These are phyloP conservation scores for Gasteruption jaculator DNA, from an alignment of 2,888 invertebrate genomes.

Conservation along the genomic window DNA sequence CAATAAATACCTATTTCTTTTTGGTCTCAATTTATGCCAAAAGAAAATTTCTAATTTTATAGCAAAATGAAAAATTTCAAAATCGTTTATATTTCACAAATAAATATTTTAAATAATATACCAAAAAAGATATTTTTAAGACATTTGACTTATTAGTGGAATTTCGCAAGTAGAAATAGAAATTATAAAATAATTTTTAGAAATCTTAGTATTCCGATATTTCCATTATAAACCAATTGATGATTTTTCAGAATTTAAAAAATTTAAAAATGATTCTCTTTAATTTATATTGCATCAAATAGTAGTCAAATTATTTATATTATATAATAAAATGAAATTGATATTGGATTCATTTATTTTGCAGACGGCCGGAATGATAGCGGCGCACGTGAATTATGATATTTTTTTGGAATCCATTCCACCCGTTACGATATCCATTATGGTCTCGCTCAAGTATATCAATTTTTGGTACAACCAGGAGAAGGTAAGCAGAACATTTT, in stretches of 20 bases:
- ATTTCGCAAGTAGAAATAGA: too few relatives aligned
- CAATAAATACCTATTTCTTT: too few relatives aligned
- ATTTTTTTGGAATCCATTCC: slow-evolving; percentile 25
- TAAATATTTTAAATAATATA: too few relatives aligned
- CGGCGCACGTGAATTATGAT: slow-evolving; percentile 23
- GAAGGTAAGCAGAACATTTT: slow-evolving; percentile 16
- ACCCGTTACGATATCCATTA: slow-evolving; percentile 23
- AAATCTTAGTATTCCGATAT: background rate
- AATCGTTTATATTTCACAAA: too few relatives aligned
- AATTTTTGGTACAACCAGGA: slow-evolving; percentile 21
- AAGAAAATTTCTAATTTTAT: too few relatives aligned
- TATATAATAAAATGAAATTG: background rate
- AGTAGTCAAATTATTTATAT: background rate
- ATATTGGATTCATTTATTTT: background rate
- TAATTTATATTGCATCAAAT: background rate
- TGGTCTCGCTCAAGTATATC: slow-evolving; percentile 20
- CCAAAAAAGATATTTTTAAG: too few relatives aligned
- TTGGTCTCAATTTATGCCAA: too few relatives aligned
- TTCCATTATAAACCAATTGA: background rate
- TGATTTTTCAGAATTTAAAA: background rate
- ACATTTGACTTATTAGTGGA: too few relatives aligned
- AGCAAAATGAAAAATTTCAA: too few relatives aligned
- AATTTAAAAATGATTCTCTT: background rate
- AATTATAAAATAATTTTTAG: background rate
- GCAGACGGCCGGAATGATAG: slow-evolving; percentile 27